A percentile compares a stretch with the other conserved stretches of the same genome.
These are phyloP conservation scores for Ara ararauna DNA, from an alignment of 2,797 vertebrate genomes.

Conservation along the genomic window DNA sequence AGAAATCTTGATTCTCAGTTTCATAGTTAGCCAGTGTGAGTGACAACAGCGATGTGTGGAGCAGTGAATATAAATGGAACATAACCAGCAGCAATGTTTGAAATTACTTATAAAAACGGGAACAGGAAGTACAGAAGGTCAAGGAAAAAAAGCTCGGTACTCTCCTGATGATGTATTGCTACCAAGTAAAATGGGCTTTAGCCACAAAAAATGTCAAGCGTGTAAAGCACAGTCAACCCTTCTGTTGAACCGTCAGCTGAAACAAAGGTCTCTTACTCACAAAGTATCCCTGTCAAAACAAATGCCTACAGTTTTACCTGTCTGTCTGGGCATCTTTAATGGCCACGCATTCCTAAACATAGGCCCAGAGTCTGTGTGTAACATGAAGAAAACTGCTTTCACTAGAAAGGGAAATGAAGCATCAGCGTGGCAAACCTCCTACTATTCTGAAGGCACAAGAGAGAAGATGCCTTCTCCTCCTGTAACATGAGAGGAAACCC, in stretches of 20 bases:
- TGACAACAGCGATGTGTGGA: not conserved
- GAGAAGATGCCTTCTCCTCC: not conserved
- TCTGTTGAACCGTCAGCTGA: not conserved
- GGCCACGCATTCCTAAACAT: not conserved
- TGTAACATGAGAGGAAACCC: not conserved
- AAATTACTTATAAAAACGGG: not conserved
- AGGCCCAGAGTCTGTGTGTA: not conserved
- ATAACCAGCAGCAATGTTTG: not conserved
- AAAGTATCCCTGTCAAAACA: not conserved
- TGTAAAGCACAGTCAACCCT: not conserved
- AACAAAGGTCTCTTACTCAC: not conserved
- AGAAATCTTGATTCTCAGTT: not conserved
- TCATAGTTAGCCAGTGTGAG: not conserved
- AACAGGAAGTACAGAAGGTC: conserved; percentile 14
- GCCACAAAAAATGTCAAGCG: not conserved
- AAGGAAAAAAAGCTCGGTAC: not conserved
- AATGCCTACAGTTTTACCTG: not conserved
- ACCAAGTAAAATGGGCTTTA: not conserved
- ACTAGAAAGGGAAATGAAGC: not conserved
- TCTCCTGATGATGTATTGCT: not conserved
- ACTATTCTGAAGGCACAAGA: not conserved
- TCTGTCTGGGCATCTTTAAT: not conserved
- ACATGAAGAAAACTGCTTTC: not conserved
- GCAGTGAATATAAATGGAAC: not conserved
- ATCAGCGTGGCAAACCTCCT: not conserved